Evolutionary conservation across 1,140 invertebrate species (phyloP).

Genomic region (Drosophila pallidifrons): DNA sequence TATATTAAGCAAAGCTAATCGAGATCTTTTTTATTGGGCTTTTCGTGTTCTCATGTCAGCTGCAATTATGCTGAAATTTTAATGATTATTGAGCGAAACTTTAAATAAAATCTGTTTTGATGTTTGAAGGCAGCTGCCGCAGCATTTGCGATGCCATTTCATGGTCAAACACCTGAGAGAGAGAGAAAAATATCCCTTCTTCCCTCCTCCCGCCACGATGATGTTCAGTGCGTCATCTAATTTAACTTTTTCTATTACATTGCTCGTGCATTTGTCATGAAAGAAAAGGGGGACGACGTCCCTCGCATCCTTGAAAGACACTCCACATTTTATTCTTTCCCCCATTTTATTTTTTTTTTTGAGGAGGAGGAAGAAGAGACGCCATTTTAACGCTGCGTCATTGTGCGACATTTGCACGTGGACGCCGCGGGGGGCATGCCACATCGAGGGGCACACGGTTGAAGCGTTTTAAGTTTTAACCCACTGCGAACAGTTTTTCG

Average conservation of each 20-base stretch:
- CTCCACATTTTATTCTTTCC: constrained; percentile 47
- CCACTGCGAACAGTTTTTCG: constrained; percentile 1
- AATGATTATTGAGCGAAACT: constrained; percentile 5
- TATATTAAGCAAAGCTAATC: background rate
- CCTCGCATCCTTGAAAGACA: constrained; percentile 68
- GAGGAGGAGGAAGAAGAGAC: background rate
- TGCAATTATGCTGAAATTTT: background rate
- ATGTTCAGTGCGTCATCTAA: constrained; percentile 67
- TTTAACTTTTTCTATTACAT: constrained; percentile 82
- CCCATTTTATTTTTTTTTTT: constrained; percentile 30
- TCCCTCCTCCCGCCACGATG: no score
- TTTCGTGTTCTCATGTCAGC: background rate
- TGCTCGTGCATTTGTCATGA: constrained; percentile 69
- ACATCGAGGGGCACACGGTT: background rate
- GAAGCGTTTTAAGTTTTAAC: constrained; percentile 50
- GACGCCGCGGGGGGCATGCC: constrained; percentile 26
- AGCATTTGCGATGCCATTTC: background rate
- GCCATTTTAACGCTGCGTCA: constrained; percentile 76
- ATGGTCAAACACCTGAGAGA: constrained; percentile 13
- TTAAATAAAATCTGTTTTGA: background rate
- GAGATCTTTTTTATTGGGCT: background rate
- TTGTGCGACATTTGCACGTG: constrained; percentile 73
- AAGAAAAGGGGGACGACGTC: background rate
- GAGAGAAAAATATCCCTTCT: background rate
- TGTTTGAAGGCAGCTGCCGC: no score